phyloP scores from a whole-genome alignment of 2,113 vertebrate genomes.

The Larimichthys polyactis region DNA sequence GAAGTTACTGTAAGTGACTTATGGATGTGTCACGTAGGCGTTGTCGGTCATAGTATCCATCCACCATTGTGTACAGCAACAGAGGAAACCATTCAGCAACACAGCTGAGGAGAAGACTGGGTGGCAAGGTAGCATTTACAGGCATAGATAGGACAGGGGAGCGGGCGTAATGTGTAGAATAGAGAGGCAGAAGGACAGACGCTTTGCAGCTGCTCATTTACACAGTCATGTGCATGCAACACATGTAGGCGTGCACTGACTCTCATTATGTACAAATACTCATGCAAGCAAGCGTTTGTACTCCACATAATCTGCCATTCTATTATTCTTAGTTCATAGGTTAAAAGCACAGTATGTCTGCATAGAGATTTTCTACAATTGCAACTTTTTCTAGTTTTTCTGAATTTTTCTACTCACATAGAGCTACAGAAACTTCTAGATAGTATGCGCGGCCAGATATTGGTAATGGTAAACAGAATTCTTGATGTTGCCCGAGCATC shows the following conservation, averaged over 20 bases:
- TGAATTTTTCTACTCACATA: background rate
- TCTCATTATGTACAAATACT: slow-evolving; percentile 5
- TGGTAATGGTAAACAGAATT: background rate
- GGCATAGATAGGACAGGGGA: slow-evolving; percentile 34
- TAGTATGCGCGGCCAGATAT: background rate
- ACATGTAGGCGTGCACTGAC: slow-evolving; percentile 42
- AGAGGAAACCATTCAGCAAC: slow-evolving; percentile 62
- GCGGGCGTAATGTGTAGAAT: slow-evolving; percentile 15
- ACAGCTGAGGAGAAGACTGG: slow-evolving; percentile 49
- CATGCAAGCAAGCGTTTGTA: slow-evolving; percentile 36
- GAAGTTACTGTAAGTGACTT: slow-evolving; percentile 53
- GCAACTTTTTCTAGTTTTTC: background rate
- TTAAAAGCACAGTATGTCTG: background rate
- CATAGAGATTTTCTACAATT: background rate
- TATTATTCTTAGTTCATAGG: slow-evolving; percentile 4
- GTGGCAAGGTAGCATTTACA: slow-evolving; percentile 50
- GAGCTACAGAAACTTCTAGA: background rate
- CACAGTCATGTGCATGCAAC: slow-evolving; percentile 40
- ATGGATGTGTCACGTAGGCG: slow-evolving; percentile 74
- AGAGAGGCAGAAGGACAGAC: slow-evolving; percentile 35
- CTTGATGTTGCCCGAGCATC: background rate
- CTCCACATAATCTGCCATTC: background rate
- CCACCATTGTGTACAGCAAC: slow-evolving; percentile 67
- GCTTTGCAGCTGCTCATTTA: slow-evolving; percentile 50
- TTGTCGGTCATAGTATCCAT: slow-evolving; percentile 71